Evolutionary conservation across 2,888 invertebrate species (phyloP).

Genomic region (Poecilus cupreus): DNA sequence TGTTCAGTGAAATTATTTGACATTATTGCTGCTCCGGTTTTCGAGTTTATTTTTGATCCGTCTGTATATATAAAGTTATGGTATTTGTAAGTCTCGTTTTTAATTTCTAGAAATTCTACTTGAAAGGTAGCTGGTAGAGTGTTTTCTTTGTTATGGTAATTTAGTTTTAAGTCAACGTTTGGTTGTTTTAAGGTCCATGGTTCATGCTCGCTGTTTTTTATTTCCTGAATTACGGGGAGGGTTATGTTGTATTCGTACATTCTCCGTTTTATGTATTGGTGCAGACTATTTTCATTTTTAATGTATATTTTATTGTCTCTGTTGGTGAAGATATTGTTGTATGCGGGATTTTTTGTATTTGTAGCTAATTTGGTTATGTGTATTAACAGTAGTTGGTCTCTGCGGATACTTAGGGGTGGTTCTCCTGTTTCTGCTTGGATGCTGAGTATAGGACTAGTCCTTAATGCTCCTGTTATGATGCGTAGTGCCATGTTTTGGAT

Average conservation of each 20-base stretch:
- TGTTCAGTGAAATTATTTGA: not conserved
- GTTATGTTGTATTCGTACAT: not conserved
- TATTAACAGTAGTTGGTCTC: not conserved
- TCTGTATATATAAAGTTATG: not conserved
- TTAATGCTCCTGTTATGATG: constrained; percentile 35
- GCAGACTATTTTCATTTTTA: not conserved
- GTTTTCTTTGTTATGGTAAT: not conserved
- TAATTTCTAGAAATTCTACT: not conserved
- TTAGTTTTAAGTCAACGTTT: not conserved
- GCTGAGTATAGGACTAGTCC: constrained; percentile 11
- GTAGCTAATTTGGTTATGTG: not conserved
- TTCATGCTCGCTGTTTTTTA: not conserved
- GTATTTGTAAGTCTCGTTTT: not conserved
- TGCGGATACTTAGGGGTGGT: not conserved
- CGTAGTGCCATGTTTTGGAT: constrained; percentile 38
- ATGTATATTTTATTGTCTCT: not conserved
- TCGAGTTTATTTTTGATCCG: not conserved
- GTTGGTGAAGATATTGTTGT: not conserved
- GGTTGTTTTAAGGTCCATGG: not conserved
- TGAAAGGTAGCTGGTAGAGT: not conserved
- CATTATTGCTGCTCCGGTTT: not conserved
- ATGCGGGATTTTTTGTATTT: not conserved
- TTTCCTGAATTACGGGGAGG: not conserved
- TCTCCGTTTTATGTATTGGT: not conserved
- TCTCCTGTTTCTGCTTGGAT: not conserved